phyloP scores from a whole-genome alignment of 1,140 invertebrate genomes.

The Matsumurasca onukii region DNA sequence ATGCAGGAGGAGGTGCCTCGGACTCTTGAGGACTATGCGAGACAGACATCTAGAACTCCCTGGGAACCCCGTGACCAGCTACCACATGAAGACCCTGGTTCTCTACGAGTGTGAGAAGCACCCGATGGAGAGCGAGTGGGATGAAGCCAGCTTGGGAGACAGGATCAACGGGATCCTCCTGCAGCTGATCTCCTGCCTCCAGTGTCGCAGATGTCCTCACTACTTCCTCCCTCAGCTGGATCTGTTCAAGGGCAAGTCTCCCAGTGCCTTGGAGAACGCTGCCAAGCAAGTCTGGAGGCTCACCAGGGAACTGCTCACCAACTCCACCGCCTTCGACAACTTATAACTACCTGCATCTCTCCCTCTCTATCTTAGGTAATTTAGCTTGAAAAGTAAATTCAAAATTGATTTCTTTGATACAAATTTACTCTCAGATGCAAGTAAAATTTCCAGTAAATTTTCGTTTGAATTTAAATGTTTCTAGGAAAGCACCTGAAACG shows the following conservation, averaged over 20 bases:
- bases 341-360: constrained; percentile 74
- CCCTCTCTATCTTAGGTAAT: too few species aligned
- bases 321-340: constrained; percentile 90
- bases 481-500: too few species aligned
- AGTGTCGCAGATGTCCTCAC: constrained; percentile 94
- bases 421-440: too few species aligned
- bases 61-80: constrained; percentile 90
- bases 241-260: constrained; percentile 92
- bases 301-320: constrained; percentile 90
- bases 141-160: constrained; percentile 90
- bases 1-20: constrained; percentile 83
- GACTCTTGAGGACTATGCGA: constrained; percentile 90
- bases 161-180: constrained; percentile 95
- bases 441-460: too few species aligned
- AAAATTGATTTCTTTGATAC: too few species aligned
- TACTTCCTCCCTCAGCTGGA: constrained; percentile 93
- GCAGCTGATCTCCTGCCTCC: constrained; percentile 95
- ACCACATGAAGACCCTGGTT: constrained; percentile 93
- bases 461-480: too few species aligned
- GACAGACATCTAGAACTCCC: constrained; percentile 92
- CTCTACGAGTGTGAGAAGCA: constrained; percentile 99
- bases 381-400: too few species aligned
- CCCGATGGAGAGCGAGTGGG: constrained; percentile 93
- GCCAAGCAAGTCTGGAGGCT: constrained; percentile 97
- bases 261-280: constrained; percentile 89